phyloP scores from a whole-genome alignment of 1,140 invertebrate genomes.

The Neotoxoptera formosana region DNA sequence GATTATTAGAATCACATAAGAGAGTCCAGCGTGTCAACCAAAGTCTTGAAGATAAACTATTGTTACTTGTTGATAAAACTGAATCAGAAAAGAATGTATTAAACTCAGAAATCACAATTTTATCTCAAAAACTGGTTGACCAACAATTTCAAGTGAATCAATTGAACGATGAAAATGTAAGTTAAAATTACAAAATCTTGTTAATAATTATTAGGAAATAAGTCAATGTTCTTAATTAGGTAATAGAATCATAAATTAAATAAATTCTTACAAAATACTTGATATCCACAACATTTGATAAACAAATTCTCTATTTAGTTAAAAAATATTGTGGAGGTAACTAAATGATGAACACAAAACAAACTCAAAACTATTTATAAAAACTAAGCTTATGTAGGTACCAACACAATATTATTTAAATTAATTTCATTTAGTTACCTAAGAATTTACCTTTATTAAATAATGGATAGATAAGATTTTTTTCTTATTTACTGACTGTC shows the following conservation, averaged over 20 bases:
- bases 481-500: neutral
- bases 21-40: slow-evolving; percentile 95
- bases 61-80: slow-evolving; percentile 91
- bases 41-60: slow-evolving; percentile 91
- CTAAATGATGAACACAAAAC: neutral
- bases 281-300: neutral
- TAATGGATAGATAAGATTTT: neutral
- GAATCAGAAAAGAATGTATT: slow-evolving; percentile 88
- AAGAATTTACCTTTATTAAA: neutral
- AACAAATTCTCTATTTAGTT: neutral
- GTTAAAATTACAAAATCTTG: slow-evolving; percentile 62
- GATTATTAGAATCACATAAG: slow-evolving; percentile 91
- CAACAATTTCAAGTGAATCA: slow-evolving; percentile 86
- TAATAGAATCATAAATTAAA: slow-evolving; percentile 49
- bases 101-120: slow-evolving; percentile 84
- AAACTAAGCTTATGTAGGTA: neutral
- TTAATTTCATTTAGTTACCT: neutral
- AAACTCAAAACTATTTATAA: neutral
- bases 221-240: neutral
- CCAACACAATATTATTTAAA: neutral
- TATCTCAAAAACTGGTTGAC: slow-evolving; percentile 87
- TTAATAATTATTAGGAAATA: neutral
- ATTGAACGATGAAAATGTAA: slow-evolving; percentile 91
- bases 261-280: neutral
- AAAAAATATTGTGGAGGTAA: neutral